Conservation (phyloP, 2,888 invertebrate genomes). For the Vesta saturnalis region DNA sequence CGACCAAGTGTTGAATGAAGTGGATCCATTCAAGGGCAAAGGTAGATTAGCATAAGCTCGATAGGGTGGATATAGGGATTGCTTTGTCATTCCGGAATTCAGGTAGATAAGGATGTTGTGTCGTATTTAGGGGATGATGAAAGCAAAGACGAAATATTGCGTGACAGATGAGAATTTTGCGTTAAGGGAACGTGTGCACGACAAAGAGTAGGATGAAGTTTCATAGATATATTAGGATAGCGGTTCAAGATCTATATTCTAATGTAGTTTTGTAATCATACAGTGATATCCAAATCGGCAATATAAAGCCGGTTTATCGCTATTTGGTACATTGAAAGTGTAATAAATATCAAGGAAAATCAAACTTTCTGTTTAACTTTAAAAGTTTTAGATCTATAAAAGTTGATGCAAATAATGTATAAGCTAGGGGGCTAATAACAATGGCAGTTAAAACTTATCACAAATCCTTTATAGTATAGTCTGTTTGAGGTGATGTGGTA, state of each 20-base stretch:
- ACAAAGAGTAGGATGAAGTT: slow-evolving; percentile 27
- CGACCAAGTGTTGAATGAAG: slow-evolving; percentile 47
- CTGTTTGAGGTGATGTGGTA: neutral
- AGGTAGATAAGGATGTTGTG: slow-evolving; percentile 40
- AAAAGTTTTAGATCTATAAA: neutral
- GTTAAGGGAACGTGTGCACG: slow-evolving; percentile 22
- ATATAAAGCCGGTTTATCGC: neutral
- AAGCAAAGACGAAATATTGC: slow-evolving; percentile 37
- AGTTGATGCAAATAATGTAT: neutral
- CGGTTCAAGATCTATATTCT: slow-evolving; percentile 16
- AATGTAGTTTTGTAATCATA: slow-evolving; percentile 16
- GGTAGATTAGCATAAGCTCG: slow-evolving; percentile 47
- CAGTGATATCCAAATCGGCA: neutral
- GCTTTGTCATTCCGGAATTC: slow-evolving; percentile 37
- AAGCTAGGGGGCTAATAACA: slow-evolving; percentile 1
- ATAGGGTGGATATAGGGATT: slow-evolving; percentile 38
- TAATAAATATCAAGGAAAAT: neutral
- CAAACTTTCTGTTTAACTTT: neutral
- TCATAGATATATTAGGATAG: slow-evolving; percentile 27
- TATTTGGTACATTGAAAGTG: neutral
- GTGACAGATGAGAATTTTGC: slow-evolving; percentile 33
- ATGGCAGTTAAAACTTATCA: neutral
- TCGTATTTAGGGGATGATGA: slow-evolving; percentile 37
- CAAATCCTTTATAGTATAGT: neutral
- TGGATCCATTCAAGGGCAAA: slow-evolving; percentile 50